Evolutionary conservation across 2,113 vertebrate genomes (phyloP).

Genomic region (Acrocephalus arundinaceus): DNA sequence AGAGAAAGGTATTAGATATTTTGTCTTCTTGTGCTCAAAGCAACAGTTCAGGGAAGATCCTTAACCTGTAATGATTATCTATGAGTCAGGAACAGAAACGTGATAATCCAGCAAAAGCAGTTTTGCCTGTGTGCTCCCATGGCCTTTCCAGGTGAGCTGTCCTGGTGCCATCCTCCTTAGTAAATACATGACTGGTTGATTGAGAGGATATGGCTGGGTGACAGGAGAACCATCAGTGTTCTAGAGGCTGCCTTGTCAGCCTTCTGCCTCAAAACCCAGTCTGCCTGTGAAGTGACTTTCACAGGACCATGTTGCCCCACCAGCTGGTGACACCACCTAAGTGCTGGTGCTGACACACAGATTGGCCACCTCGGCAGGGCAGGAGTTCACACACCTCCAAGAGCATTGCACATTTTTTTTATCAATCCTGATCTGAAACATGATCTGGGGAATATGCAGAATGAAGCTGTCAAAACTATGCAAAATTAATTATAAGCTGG

Average conservation of each 20-base stretch:
- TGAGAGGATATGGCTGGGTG: neutral
- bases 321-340: neutral
- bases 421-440: neutral
- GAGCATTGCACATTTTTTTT: neutral
- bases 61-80: neutral
- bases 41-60: neutral
- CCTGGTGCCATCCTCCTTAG: neutral
- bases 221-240: neutral
- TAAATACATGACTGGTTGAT: neutral
- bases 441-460: neutral
- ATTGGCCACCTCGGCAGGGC: neutral
- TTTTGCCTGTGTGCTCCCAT: neutral
- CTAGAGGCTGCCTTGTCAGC: neutral
- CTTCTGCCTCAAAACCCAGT: neutral
- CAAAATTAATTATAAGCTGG: conserved; percentile 13
- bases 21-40: neutral
- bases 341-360: neutral
- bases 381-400: neutral
- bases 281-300: fast-evolving
- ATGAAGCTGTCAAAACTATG: conserved; percentile 30
- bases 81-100: neutral
- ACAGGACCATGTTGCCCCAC: fast-evolving
- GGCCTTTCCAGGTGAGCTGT: neutral
- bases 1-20: neutral
- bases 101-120: neutral